phyloP scores from a whole-genome alignment of 2,888 invertebrate species.

The Athetis lepigone region DNA sequence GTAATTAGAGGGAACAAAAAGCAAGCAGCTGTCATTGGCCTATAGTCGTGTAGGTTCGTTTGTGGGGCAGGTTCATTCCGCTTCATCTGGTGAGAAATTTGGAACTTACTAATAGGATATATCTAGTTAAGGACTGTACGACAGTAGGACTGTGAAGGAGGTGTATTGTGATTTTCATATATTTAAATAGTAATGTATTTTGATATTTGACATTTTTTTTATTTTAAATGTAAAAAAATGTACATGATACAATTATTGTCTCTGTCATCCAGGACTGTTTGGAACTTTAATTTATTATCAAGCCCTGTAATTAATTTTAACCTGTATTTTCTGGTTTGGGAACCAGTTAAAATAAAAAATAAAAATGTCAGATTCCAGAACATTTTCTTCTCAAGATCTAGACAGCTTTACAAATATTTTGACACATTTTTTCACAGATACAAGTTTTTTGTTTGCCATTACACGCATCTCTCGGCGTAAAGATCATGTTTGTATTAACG shows the following conservation, averaged over 20 bases:
- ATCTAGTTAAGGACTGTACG: too few species aligned
- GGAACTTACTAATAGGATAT: too few species aligned
- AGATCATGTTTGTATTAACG: constrained; percentile 36
- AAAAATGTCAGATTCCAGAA: background rate
- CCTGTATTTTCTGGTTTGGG: background rate
- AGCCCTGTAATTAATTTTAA: too few species aligned
- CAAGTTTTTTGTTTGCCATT: constrained; percentile 37
- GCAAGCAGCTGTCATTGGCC: constrained; percentile 25
- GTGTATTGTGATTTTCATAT: too few species aligned
- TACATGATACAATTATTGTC: too few species aligned
- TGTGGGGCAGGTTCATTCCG: constrained; percentile 34
- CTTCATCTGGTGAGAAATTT: background rate
- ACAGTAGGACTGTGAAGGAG: too few species aligned
- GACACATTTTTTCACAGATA: constrained; percentile 16
- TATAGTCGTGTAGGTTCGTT: constrained; percentile 23
- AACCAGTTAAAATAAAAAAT: background rate
- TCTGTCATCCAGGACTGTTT: too few species aligned
- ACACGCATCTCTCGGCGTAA: constrained; percentile 26
- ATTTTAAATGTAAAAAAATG: too few species aligned
- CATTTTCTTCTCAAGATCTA: constrained; percentile 6
- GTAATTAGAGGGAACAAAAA: constrained; percentile 23
- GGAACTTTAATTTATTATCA: too few species aligned
- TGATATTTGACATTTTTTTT: too few species aligned
- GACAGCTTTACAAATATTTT: constrained; percentile 38
- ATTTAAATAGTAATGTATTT: too few species aligned